phyloP scores from a whole-genome alignment of 2,113 vertebrate species.

The Rutilus rutilus region DNA sequence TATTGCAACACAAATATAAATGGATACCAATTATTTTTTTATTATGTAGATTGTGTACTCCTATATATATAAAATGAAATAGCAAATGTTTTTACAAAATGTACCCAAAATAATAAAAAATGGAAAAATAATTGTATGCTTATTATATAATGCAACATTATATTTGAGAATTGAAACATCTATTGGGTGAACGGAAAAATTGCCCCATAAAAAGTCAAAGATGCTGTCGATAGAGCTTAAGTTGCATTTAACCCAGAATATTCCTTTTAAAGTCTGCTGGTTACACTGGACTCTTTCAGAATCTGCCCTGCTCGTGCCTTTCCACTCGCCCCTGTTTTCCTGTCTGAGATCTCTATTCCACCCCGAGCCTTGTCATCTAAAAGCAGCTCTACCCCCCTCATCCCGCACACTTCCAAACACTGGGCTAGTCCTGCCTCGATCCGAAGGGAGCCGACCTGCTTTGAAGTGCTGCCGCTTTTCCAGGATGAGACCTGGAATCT shows the following conservation, averaged over 20 bases:
- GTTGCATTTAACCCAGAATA: not conserved
- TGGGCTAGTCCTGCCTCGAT: constrained; percentile 18
- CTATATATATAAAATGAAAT: no score
- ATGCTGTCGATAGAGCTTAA: not conserved
- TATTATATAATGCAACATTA: no score
- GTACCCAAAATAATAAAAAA: no score
- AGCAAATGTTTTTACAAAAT: no score
- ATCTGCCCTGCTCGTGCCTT: not conserved
- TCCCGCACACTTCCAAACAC: constrained; percentile 23
- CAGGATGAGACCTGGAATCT: constrained; percentile 59
- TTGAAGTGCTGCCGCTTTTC: constrained; percentile 56
- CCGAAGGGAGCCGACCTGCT: constrained; percentile 44
- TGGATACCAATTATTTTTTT: no score
- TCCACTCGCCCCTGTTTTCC: constrained; percentile 41
- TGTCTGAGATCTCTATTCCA: constrained; percentile 35
- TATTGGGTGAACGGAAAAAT: not conserved
- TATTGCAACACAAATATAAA: no score
- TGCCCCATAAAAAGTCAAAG: not conserved
- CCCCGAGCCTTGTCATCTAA: constrained; percentile 27
- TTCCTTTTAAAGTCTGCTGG: not conserved
- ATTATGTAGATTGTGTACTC: no score
- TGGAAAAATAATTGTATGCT: no score
- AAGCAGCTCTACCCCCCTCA: not conserved
- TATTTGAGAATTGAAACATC: not conserved
- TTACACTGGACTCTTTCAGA: constrained; percentile 4